phyloP scores from a whole-genome alignment of 2,888 invertebrate species.

The Cacoxenus indagator region DNA sequence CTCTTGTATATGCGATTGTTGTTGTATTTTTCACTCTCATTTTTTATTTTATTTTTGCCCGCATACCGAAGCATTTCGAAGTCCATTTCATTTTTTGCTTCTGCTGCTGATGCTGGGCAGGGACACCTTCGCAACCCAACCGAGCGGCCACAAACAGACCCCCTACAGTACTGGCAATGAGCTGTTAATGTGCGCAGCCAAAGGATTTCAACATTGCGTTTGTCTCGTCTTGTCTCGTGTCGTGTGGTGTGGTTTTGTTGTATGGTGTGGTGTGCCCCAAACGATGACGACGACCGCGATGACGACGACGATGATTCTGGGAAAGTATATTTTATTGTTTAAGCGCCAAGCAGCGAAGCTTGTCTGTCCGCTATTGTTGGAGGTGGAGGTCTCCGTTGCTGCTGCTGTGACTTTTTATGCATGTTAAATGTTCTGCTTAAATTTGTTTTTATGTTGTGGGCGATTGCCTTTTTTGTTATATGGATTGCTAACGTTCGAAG shows the following conservation, averaged over 20 bases:
- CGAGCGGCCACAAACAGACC: slow-evolving; percentile 46
- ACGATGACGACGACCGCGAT: not conserved
- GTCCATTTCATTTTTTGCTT: no score
- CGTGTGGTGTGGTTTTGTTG: no score
- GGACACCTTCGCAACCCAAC: not conserved
- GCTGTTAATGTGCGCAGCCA: slow-evolving; percentile 65
- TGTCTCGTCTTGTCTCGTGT: not conserved
- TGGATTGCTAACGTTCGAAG: not conserved
- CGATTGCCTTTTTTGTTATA: slow-evolving; percentile 51
- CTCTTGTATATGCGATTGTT: not conserved
- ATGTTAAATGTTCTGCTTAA: slow-evolving; percentile 46
- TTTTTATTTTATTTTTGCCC: not conserved
- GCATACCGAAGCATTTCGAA: no score
- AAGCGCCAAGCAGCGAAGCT: not conserved
- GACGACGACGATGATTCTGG: not conserved
- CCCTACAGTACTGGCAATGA: slow-evolving; percentile 67
- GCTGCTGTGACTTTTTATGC: slow-evolving; percentile 2
- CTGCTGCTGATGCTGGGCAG: no score
- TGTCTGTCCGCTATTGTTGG: no score
- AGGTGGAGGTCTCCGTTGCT: no score
- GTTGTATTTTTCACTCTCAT: not conserved
- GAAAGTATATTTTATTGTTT: not conserved
- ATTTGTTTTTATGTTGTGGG: slow-evolving; percentile 61
- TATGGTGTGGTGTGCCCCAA: not conserved
- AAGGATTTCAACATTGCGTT: slow-evolving; percentile 55